Evolutionary conservation across 1,140 invertebrate genomes (phyloP).

Genomic region (Idris sp.): DNA sequence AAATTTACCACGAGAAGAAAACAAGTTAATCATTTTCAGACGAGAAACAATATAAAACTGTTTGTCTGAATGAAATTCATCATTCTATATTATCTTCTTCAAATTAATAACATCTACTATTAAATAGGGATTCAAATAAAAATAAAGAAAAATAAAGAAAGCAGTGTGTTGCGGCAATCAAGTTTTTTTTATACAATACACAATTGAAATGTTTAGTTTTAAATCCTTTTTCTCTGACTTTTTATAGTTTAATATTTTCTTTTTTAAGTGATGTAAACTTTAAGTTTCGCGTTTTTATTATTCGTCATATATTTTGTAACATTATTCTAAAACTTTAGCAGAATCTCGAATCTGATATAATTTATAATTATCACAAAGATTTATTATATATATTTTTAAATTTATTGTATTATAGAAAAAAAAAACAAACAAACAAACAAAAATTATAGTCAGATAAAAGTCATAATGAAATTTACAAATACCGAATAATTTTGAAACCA

Average conservation of each 20-base stretch:
- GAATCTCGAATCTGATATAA: conserved; percentile 57
- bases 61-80: no score
- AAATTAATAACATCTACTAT: neutral
- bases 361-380: conserved; percentile 58
- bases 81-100: no score
- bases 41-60: no score
- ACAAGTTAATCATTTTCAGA: no score
- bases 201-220: conserved; percentile 60
- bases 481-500: no score
- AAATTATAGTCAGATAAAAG: no score
- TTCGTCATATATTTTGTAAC: conserved; percentile 37
- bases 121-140: conserved; percentile 35
- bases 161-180: conserved; percentile 49
- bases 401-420: no score
- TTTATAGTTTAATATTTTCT: conserved; percentile 55
- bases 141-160: conserved; percentile 56
- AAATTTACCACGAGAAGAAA: conserved; percentile 23
- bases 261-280: conserved; percentile 35
- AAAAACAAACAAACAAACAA: no score
- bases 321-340: conserved; percentile 25
- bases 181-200: conserved; percentile 55
- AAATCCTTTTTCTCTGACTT: conserved; percentile 40
- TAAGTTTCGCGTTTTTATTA: conserved; percentile 33
- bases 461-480: no score
- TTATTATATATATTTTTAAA: no score